Evolutionary conservation across 2,113 vertebrate genomes (phyloP).

Genomic region (Leucopternis melanops): DNA sequence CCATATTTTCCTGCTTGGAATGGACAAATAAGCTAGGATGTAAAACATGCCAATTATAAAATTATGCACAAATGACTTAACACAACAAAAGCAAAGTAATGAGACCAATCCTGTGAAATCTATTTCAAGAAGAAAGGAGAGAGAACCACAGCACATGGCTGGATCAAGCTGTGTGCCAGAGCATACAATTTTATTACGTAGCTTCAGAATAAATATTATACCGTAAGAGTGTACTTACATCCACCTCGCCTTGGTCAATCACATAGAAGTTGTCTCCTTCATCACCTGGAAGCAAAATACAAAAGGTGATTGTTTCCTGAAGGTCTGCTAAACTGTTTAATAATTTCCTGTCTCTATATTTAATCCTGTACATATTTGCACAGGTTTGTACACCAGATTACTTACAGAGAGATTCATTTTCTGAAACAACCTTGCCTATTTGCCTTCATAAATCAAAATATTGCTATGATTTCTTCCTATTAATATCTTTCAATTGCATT

Average conservation of each 20-base stretch:
- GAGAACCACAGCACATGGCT: background rate
- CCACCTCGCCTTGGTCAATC: slow-evolving; percentile 95
- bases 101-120: background rate
- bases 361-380: slow-evolving; percentile 20
- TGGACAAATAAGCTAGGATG: slow-evolving; percentile 35
- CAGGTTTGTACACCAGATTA: background rate
- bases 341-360: background rate
- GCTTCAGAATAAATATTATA: background rate
- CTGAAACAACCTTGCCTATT: background rate
- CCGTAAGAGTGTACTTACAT: slow-evolving; percentile 72
- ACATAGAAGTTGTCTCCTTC: slow-evolving; percentile 99
- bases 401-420: background rate
- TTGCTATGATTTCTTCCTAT: background rate
- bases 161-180: background rate
- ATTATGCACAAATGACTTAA: background rate
- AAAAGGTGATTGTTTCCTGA: slow-evolving; percentile 14
- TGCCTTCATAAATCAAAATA: background rate
- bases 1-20: background rate
- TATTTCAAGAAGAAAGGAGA: background rate
- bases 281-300: slow-evolving; percentile 76
- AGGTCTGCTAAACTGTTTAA: background rate
- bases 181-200: background rate
- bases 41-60: background rate
- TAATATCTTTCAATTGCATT: background rate
- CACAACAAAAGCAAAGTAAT: background rate